A percentile compares a stretch with the other conserved stretches of the same genome.
Evolutionary conservation across 2,797 vertebrate species (phyloP).

Genomic region (Acrocephalus scirpaceus): DNA sequence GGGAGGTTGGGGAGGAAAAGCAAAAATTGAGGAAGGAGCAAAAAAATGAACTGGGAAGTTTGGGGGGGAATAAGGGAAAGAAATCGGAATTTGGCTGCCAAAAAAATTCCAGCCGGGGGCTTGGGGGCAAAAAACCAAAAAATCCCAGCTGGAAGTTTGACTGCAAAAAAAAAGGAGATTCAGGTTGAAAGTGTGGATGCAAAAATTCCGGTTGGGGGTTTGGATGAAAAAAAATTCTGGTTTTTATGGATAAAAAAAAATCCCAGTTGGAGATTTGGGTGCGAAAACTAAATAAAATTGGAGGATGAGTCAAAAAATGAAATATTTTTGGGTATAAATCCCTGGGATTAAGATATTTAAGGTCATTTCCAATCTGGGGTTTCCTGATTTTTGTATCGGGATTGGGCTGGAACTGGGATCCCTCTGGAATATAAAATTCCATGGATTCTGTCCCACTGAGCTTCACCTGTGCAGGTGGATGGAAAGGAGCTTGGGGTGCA

Average conservation of each 20-base stretch:
- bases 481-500: accelerated
- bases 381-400: no score
- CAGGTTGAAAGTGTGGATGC: not conserved
- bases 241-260: no score
- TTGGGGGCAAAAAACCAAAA: not conserved
- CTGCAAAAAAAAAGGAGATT: not conserved
- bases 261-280: not conserved
- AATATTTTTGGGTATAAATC: accelerated
- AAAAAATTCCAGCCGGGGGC: accelerated
- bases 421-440: not conserved
- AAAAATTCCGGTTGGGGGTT: not conserved
- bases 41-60: not conserved
- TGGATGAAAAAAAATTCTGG: not conserved
- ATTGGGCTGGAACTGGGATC: not conserved
- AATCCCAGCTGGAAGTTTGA: not conserved
- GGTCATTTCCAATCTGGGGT: not conserved
- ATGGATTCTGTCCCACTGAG: accelerated
- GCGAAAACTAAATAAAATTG: not conserved
- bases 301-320: accelerated
- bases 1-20: accelerated
- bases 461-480: not conserved
- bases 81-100: not conserved
- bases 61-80: not conserved
- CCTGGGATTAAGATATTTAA: not conserved
- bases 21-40: not conserved